Evolutionary conservation across 2,113 vertebrate genomes (phyloP).

Genomic region (Machaerirhynchus nigripectus): DNA sequence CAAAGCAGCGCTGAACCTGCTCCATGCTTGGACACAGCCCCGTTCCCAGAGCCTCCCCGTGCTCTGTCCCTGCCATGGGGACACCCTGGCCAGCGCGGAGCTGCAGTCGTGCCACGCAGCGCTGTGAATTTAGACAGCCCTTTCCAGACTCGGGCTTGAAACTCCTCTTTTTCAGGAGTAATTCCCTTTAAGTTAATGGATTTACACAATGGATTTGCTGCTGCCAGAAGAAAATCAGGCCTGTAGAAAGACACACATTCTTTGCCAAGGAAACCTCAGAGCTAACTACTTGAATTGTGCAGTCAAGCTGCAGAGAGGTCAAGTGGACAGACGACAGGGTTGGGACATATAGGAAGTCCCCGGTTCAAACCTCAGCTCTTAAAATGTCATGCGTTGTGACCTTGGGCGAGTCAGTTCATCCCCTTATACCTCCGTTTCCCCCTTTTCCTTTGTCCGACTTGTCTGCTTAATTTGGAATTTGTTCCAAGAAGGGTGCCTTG

Average conservation of each 20-base stretch:
- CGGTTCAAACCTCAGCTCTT: constrained; percentile 21
- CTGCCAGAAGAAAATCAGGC: constrained; percentile 61
- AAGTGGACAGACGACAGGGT: constrained; percentile 44
- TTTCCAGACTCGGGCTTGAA: neutral
- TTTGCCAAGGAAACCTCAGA: constrained; percentile 60
- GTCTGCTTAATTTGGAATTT: constrained; percentile 1
- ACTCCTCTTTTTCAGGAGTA: constrained; percentile 29
- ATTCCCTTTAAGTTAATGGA: constrained; percentile 55
- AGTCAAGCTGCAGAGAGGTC: constrained; percentile 56
- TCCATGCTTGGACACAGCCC: neutral
- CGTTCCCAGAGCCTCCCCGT: neutral
- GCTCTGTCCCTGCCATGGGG: neutral
- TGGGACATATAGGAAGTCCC: neutral
- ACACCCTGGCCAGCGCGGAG: neutral
- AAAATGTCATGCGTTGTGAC: neutral
- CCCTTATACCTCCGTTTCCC: neutral
- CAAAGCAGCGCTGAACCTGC: neutral
- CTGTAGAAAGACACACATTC: constrained; percentile 38
- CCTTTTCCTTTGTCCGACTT: neutral
- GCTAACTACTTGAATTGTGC: constrained; percentile 66
- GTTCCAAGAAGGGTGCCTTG: neutral
- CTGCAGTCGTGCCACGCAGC: fast-evolving
- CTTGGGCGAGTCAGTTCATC: constrained; percentile 1
- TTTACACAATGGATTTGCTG: constrained; percentile 65
- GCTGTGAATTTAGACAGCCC: neutral